Percentiles rank a stretch among this genome's conserved stretches.
These are phyloP conservation scores for Lordiphosa stackelbergi DNA, from an alignment of 1,140 invertebrate genomes.

Conservation along the genomic window DNA sequence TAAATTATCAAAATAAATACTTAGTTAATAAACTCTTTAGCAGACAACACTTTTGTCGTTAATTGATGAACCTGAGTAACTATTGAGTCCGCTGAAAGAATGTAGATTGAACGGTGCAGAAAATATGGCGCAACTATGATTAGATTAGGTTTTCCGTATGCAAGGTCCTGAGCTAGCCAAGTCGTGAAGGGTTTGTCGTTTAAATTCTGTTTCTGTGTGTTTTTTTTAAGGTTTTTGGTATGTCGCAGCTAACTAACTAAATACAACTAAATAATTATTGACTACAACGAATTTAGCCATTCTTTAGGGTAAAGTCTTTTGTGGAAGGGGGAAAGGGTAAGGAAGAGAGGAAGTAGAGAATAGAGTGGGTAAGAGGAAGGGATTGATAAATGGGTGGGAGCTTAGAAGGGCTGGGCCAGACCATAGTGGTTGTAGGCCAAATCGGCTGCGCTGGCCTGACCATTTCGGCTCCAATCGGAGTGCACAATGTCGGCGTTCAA, in stretches of 20 bases:
- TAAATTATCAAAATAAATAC: constrained; percentile 70
- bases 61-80: constrained; percentile 60
- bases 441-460: constrained; percentile 68
- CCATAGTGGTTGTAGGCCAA: constrained; percentile 76
- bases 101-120: constrained; percentile 58
- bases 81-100: constrained; percentile 45
- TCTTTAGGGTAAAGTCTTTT: constrained; percentile 53
- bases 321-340: constrained; percentile 4
- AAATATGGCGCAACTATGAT: constrained; percentile 67
- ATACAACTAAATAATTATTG: constrained; percentile 72
- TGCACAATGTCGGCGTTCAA: constrained; percentile 76
- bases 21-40: constrained; percentile 61
- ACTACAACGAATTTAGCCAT: constrained; percentile 70
- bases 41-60: constrained; percentile 50
- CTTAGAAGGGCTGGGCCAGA: constrained; percentile 73
- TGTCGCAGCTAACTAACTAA: constrained; percentile 74
- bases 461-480: constrained; percentile 76
- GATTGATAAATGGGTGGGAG: constrained; percentile 11
- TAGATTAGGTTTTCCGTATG: constrained; percentile 45
- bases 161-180: constrained; percentile 60
- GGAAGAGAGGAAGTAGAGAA: constrained; percentile 1
- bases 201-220: constrained; percentile 19
- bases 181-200: constrained; percentile 31
- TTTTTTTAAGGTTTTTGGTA: constrained; percentile 59
- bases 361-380: constrained; percentile 18